Evolutionary conservation across 1,140 invertebrate species (phyloP), one percentile per base, ranked within the genome.

Genomic region (Protaetia brevitarsis): DNA sequence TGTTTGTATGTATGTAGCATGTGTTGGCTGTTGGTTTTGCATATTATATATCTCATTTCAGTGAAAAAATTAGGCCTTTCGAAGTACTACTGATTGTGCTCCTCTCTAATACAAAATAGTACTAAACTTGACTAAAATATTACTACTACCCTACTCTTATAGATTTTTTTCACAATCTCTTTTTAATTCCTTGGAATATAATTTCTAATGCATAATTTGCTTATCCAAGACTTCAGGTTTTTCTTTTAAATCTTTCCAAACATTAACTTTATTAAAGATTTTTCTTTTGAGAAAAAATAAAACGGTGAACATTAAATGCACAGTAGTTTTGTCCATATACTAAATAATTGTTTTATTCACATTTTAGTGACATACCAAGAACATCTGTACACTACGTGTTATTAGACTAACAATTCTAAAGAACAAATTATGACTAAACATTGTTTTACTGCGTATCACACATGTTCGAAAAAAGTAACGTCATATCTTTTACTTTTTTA

Each of bases 81-180:
- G 68, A 74, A 74, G 63, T 59, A 64, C 76, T 76, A 76, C 73
- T 77, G 76, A 77, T 77, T 77, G 76, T 77, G 74, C 73, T 73
- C 60, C 57, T 70, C 66, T 63, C 65, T 68, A 59, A 66, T 28
- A 65, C 51, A 68, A 37, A 51, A 51, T 51, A 51, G 41, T 51
- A 51, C 37, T 56, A 36, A 64, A 64, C 31, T 19, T 56, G 11
- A 34, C 30, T 59, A 59, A 59, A 29, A 27, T 59, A 59, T 34
- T 28, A 59, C 8, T 34, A 59, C 26, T 59, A 59, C 27, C 16
- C 30, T 59, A 30, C 57, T 59, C n/a, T 26, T 59, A 59, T 63
- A 45, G 19, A 26, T 26, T 56, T 62, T 59, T 62, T 31, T 62
- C 60, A 37, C 28, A 36, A 62, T 21, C n/a, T 51, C 16, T 13